Conservation (phyloP, 2,888 invertebrate species). For the Polietes domitor region DNA sequence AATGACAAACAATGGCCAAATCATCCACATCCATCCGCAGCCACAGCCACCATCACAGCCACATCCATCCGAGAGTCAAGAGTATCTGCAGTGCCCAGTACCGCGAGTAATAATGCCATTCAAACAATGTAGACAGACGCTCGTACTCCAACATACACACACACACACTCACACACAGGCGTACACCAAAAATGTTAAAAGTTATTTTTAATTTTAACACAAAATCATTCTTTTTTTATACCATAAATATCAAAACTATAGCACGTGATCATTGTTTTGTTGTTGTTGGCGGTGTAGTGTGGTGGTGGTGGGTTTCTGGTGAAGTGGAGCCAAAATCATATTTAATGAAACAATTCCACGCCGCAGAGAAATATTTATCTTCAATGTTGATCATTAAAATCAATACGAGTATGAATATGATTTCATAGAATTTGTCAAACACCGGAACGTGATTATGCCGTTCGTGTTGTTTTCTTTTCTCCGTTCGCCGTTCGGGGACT, state of each 20-base stretch:
- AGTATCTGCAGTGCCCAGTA: slow-evolving; percentile 39
- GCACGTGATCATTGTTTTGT: slow-evolving; percentile 63
- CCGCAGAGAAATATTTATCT: slow-evolving; percentile 54
- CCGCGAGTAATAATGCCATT: not conserved
- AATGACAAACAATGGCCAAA: slow-evolving; percentile 53
- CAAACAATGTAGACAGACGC: not conserved
- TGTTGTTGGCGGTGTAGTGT: not conserved
- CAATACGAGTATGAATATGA: slow-evolving; percentile 42
- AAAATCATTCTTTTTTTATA: slow-evolving; percentile 27
- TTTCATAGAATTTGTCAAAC: slow-evolving; percentile 48
- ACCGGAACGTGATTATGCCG: slow-evolving; percentile 15
- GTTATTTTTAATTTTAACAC: slow-evolving; percentile 54
- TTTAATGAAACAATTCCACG: not conserved
- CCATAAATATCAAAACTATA: slow-evolving; percentile 52
- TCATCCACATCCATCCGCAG: slow-evolving; percentile 49
- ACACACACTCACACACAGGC: not conserved
- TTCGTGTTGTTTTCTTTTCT: no score
- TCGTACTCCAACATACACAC: not conserved
- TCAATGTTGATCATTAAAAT: slow-evolving; percentile 59
- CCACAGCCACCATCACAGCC: not conserved
- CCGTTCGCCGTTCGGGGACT: no score
- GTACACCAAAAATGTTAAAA: slow-evolving; percentile 28
- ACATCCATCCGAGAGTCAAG: slow-evolving; percentile 32
- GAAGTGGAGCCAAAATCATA: not conserved
- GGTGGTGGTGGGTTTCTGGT: not conserved